Evolutionary conservation across 2,113 vertebrate species (phyloP).

Genomic region (Perca schrenkii): DNA sequence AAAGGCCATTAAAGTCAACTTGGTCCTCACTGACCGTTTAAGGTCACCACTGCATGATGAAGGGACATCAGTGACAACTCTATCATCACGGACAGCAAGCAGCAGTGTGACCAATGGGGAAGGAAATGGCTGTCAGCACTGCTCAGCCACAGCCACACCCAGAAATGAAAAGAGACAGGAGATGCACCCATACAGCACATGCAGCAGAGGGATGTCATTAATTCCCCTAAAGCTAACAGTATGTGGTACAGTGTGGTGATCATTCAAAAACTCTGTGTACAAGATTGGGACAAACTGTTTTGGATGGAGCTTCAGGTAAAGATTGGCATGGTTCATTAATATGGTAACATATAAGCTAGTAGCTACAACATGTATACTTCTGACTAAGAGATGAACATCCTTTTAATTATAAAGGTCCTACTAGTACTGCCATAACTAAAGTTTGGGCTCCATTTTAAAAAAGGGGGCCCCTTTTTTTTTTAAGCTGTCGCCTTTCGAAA

Average conservation of each 20-base stretch:
- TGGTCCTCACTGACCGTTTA: slow-evolving; percentile 55
- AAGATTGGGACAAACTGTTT: neutral
- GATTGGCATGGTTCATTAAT: neutral
- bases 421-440: neutral
- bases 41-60: slow-evolving; percentile 49
- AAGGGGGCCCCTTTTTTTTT: neutral
- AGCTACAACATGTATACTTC: neutral
- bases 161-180: slow-evolving; percentile 31
- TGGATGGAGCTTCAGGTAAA: neutral
- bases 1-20: slow-evolving; percentile 33
- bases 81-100: slow-evolving; percentile 40
- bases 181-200: neutral
- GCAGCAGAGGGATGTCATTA: neutral
- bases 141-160: slow-evolving; percentile 10
- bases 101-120: neutral
- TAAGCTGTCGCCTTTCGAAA: slow-evolving; percentile 42
- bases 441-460: slow-evolving; percentile 16
- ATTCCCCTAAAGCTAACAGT: neutral
- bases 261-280: neutral
- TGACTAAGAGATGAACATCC: neutral
- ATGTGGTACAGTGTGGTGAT: neutral
- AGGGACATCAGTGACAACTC: slow-evolving; percentile 42
- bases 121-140: slow-evolving; percentile 34
- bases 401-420: neutral
- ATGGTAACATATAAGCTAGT: neutral